phyloP scores from a whole-genome alignment of 2,888 invertebrate species.

The Caenorhabditis sp. region DNA sequence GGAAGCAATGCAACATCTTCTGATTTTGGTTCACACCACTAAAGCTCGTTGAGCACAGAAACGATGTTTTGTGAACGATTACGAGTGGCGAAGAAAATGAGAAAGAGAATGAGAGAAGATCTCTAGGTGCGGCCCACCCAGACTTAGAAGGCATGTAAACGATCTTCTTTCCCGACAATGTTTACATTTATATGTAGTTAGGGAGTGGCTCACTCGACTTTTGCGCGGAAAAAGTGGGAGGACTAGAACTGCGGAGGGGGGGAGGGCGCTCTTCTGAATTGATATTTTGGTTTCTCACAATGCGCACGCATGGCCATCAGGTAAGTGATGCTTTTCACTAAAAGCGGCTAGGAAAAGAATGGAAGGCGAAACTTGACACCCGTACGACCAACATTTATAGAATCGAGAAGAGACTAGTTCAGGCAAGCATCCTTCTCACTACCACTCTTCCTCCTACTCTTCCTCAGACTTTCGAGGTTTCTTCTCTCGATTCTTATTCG shows the following conservation, averaged over 20 bases:
- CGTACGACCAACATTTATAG: constrained; percentile 49
- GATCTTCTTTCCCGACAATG: constrained; percentile 47
- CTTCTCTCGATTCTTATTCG: neutral
- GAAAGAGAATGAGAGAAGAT: constrained; percentile 17
- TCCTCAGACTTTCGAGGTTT: constrained; percentile 22
- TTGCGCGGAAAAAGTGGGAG: constrained; percentile 21
- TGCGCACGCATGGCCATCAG: constrained; percentile 44
- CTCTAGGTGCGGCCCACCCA: constrained; percentile 54
- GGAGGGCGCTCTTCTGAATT: constrained; percentile 41
- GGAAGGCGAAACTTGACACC: constrained; percentile 61
- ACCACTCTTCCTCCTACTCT: neutral
- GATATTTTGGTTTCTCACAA: constrained; percentile 49
- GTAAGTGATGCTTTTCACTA: constrained; percentile 61
- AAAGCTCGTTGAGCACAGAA: neutral
- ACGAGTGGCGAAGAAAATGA: constrained; percentile 30
- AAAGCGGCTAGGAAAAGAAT: constrained; percentile 38
- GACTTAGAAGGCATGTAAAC: constrained; percentile 62
- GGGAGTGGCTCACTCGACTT: constrained; percentile 64
- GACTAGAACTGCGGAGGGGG: constrained; percentile 9
- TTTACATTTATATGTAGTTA: constrained; percentile 64
- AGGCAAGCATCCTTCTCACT: constrained; percentile 33
- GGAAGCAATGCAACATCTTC: neutral
- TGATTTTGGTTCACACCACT: neutral
- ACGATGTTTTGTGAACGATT: constrained; percentile 10
- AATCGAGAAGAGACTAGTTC: constrained; percentile 54